Base-by-base conservation (phyloP, 2,113 vertebrate species). In the Tachuris rubrigastra region DNA sequence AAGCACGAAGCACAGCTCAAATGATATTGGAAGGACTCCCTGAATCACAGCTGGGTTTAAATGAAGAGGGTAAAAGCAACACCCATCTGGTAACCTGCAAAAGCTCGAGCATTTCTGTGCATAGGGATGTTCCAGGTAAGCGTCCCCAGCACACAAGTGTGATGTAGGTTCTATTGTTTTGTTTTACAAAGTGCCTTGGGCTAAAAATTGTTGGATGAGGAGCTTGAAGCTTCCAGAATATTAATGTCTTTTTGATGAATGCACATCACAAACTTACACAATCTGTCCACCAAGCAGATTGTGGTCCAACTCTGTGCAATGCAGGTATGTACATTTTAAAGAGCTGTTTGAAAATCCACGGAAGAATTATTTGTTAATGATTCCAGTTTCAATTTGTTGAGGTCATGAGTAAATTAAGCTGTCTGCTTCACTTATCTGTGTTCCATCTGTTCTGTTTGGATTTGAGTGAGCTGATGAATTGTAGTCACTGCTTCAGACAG, bases 401-500 rank as follows among this genome's bases (percentile, higher is more conserved):
- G 89, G 90, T 93, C 93, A 89, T 87, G 86, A 93, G 93, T 95
- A 89, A 94, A 89, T 94, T 93, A 96, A 94, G 80, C 90, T 93
- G 93, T 96, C 93, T 96, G 71, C 89, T 90, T 96, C 95, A 82
- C 85, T 94, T 96, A 90, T 95, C 95, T 97, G 83, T 97, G 92
- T 97, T 96, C 91, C 95, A 96, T 96, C 95, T 94, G 85, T 95
- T 96, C 82, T 95, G 76, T 97, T 97, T 93, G 87, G 93, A 95
- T 74, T 93, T 69, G 73, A 95, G 52, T 0, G 1, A 87, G 63
- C 75, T 90, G 80, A 93, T 95, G 87, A 91, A 92, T 88, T 71
- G 37, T 85, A 92, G 68, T 92, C 74, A 46, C 81, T 89, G 44
- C 74, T 90, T 94, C 76, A 95, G 77, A 73, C 28, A 88, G 90